A percentile compares a stretch with the other conserved stretches of the same genome.
phyloP scores from a whole-genome alignment of 2,888 invertebrate species.

The Orthosia gothica region DNA sequence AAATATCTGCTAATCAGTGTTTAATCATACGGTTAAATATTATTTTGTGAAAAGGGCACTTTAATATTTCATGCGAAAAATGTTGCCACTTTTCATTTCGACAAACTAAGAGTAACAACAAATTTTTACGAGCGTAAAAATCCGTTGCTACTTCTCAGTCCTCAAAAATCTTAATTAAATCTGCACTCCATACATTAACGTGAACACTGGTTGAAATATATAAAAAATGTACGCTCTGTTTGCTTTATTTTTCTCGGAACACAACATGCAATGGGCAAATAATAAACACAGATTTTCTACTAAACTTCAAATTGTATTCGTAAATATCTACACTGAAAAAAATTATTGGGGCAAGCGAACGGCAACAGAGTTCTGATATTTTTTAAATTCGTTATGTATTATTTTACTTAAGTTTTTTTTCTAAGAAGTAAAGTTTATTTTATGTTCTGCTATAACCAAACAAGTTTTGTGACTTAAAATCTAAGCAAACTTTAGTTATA shows the following conservation, averaged over 20 bases:
- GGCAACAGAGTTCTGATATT: too few relatives aligned
- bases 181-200: constrained; percentile 13
- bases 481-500: too few relatives aligned
- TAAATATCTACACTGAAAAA: neutral
- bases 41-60: too few relatives aligned
- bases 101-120: neutral
- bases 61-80: neutral
- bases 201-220: constrained; percentile 10
- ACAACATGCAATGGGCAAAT: neutral
- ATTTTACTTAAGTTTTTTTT: too few relatives aligned
- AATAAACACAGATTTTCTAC: neutral
- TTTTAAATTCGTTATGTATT: too few relatives aligned
- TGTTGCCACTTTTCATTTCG: neutral
- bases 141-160: neutral
- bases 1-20: neutral
- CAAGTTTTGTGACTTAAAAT: too few relatives aligned
- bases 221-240: constrained; percentile 7
- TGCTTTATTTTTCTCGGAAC: neutral
- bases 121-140: constrained; percentile 9
- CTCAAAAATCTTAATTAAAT: constrained; percentile 18
- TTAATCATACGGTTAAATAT: neutral
- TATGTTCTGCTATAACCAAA: too few relatives aligned
- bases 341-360: too few relatives aligned
- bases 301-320: neutral
- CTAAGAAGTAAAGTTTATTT: too few relatives aligned